phyloP scores from a whole-genome alignment of 2,888 invertebrate genomes.

The Parnassius mnemosyne region DNA sequence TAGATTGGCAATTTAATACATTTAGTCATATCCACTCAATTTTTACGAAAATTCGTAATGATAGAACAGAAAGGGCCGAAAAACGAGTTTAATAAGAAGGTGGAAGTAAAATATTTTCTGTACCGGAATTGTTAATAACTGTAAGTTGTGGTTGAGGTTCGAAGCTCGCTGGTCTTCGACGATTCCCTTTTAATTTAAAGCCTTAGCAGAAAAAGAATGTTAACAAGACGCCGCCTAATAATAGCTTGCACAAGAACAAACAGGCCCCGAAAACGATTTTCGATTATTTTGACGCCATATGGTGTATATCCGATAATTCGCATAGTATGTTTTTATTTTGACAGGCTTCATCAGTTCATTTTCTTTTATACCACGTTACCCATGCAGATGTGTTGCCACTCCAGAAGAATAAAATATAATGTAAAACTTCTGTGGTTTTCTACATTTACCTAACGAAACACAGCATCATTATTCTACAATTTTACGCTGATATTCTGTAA shows the following conservation, averaged over 20 bases:
- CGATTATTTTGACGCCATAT: conserved; percentile 63
- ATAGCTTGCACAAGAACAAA: conserved; percentile 72
- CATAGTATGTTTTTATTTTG: conserved; percentile 31
- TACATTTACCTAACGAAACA: too few species aligned
- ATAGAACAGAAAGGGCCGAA: conserved; percentile 64
- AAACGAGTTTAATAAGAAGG: conserved; percentile 76
- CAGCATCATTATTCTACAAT: too few species aligned
- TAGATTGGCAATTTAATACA: not conserved
- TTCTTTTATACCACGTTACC: too few species aligned
- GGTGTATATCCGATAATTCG: conserved; percentile 50
- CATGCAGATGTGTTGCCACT: too few species aligned
- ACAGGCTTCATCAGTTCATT: too few species aligned
- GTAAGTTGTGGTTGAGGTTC: conserved; percentile 65
- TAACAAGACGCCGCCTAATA: conserved; percentile 77
- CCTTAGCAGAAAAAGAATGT: conserved; percentile 62
- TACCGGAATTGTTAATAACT: conserved; percentile 78
- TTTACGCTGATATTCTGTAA: too few species aligned
- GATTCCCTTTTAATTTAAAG: conserved; percentile 76
- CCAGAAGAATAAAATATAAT: too few species aligned
- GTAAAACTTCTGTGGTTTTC: too few species aligned
- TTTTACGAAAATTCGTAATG: conserved; percentile 47
- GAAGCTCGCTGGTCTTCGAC: conserved; percentile 50
- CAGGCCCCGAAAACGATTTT: conserved; percentile 58
- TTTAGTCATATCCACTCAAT: conserved; percentile 49
- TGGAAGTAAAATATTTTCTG: conserved; percentile 78